Evolutionary conservation across 2,797 vertebrate species (phyloP), one percentile per base, ranked within the genome.

Genomic region (Nasua narica): DNA sequence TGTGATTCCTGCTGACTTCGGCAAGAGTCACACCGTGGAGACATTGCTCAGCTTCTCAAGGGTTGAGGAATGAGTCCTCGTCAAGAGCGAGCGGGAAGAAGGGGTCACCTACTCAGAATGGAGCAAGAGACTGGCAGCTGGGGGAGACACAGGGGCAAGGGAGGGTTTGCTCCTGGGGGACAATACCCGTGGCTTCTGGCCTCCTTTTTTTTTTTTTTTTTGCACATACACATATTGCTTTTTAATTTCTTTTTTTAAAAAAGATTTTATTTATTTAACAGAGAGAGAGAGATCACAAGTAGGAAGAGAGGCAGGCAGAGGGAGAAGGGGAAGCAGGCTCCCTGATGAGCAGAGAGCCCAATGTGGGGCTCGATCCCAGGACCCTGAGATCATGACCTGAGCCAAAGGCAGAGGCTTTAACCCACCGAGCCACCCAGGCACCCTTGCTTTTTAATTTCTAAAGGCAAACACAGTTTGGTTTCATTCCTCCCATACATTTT

Each of bases 301-400:
- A 10, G 19, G 35, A 3, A 18, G 35, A 37, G n/a, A 19, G 35
- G n/a, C n/a, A 5, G 35, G 19, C 19, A 5, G 65, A 21, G 18
- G 4, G 18, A 37, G 65, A 69, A 4, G 10, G n/a, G 35, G 65
- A 69, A 69, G 65, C 65, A 21, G 18, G 19, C n/a, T 69, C 65
- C 65, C n/a, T 2, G 9, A n/a, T 37, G 62, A 18, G 62, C 5
- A 43, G 0, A 11, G n/a, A 37, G n/a, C n/a, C n/a, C 2, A 0
- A 69, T 4, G 5, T 2, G 18, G n/a, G 18, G 18, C 65, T 69
- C n/a, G 2, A 37, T 35, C 18, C 18, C n/a, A 69, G n/a, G 5
- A 35, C 35, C 5, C 5, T 1, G 1, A 13, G 35, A 70, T 70
- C 67, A 70, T 13, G 21, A 25, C 67, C 67, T 23, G 35, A 70